Conservation (phyloP, 2,113 vertebrate species). For the Triplophysa rosa region DNA sequence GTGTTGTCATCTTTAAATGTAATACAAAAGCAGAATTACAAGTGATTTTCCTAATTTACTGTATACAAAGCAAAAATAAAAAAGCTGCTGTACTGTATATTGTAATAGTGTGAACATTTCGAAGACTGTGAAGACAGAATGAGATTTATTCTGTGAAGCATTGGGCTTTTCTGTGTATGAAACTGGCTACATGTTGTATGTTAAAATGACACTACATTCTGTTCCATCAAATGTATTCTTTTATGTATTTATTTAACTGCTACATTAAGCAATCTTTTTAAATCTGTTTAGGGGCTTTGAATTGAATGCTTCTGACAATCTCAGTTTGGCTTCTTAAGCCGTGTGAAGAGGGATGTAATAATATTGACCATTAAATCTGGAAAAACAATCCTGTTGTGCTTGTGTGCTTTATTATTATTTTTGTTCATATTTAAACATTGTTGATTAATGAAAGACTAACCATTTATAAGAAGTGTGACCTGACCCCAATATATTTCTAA, state of each 20-base stretch:
- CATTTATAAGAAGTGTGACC: background rate
- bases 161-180: background rate
- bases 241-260: constrained; percentile 44
- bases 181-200: background rate
- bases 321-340: constrained; percentile 64
- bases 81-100: constrained; percentile 2
- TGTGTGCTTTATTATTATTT: constrained; percentile 17
- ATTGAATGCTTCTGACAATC: constrained; percentile 66
- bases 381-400: constrained; percentile 53
- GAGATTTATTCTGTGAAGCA: background rate
- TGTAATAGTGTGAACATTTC: constrained; percentile 2
- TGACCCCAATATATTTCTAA: no score
- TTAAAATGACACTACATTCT: constrained; percentile 27
- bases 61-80: background rate
- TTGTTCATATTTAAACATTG: background rate
- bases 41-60: background rate
- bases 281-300: constrained; percentile 34
- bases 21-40: background rate
- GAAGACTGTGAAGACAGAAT: background rate
- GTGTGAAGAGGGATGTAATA: constrained; percentile 50
- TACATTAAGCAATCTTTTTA: background rate
- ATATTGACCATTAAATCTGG: constrained; percentile 62
- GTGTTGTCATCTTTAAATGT: background rate
- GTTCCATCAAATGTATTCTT: background rate
- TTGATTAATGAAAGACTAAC: background rate